phyloP scores from a whole-genome alignment of 2,888 invertebrate genomes.

The Melieria crassipennis region DNA sequence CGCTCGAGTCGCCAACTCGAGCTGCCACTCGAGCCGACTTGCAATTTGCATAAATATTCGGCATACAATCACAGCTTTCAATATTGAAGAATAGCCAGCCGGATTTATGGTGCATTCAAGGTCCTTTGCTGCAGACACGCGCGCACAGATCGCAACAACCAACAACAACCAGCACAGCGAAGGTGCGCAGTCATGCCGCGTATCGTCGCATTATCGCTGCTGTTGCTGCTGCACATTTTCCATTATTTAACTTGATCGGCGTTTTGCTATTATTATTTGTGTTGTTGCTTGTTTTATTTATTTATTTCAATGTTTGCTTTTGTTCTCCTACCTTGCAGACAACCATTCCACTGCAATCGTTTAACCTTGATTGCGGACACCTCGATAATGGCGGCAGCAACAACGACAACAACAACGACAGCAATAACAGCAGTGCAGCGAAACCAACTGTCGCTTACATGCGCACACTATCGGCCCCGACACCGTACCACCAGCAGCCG shows the following conservation, averaged over 20 bases:
- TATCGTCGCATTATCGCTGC: conserved; percentile 33
- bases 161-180: not conserved
- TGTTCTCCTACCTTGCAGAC: conserved; percentile 51
- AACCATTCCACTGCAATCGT: conserved; percentile 66
- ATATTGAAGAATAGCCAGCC: conserved; percentile 16
- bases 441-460: conserved; percentile 56
- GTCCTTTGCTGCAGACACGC: conserved; percentile 48
- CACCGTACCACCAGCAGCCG: conserved; percentile 45
- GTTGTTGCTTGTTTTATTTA: conserved; percentile 17
- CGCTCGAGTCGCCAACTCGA: conserved; percentile 6
- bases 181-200: conserved; percentile 4
- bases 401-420: conserved; percentile 34
- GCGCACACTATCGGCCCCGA: conserved; percentile 62
- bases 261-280: conserved; percentile 20
- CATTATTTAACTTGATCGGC: conserved; percentile 20
- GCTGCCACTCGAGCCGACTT: not conserved
- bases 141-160: not conserved
- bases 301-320: conserved; percentile 8
- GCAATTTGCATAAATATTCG: conserved; percentile 43
- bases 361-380: conserved; percentile 64
- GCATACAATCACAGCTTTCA: conserved; percentile 20
- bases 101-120: conserved; percentile 62
- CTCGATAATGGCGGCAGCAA: conserved; percentile 47
- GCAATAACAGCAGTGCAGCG: conserved; percentile 38
- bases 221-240: conserved; percentile 28